Evolutionary conservation across 2,888 invertebrate species (phyloP), one percentile per base, ranked within the genome.

Genomic region (Athetis lepigone): DNA sequence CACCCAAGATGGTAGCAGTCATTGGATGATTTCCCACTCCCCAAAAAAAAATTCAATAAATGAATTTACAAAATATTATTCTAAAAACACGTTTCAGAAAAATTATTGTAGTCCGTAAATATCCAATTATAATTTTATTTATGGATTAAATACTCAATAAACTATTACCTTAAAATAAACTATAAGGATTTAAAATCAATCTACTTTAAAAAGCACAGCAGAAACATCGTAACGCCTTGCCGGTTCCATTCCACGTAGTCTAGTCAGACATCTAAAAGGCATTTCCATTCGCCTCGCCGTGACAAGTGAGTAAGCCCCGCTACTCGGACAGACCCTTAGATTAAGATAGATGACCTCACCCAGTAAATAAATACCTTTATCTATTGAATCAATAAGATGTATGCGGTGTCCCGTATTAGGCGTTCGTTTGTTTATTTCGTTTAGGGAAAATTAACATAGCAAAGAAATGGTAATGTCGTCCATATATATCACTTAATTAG

Each of bases 321-420:
- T 74, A 83, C 78, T 58, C 49, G 21, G 50, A 39, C 60, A 72
- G 73, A 68, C 78, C 83, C 80, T 65, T 67, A 87, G 82, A 91
- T 90, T 88, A 87, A 91, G 91, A 91, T 88, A 87, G 87, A 91
- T 90, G 86, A 84, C 83, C 81, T 65, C 75, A 57, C 49, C 29
- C 42, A 80, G 80, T 84, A 85, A 89, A 89, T 90, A 90, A 89
- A 90, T 91, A 87, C 89, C 76, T 73, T 69, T 70, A 75, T 82
- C 81, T 84, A 82, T 84, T 77, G 82, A 81, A 77, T 79, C 73
- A 66, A 77, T 72, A 69, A 83, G 81, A 83, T 82, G 79, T 83
- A 81, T 83, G 79, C 70, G 82, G 72, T 75, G 72, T 59, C 60
- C 72, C 47, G 63, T 77, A 70, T 72, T 58, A 52, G 71, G 8